Evolutionary conservation across 2,113 vertebrate genomes (phyloP).

Genomic region (Willisornis vidua): DNA sequence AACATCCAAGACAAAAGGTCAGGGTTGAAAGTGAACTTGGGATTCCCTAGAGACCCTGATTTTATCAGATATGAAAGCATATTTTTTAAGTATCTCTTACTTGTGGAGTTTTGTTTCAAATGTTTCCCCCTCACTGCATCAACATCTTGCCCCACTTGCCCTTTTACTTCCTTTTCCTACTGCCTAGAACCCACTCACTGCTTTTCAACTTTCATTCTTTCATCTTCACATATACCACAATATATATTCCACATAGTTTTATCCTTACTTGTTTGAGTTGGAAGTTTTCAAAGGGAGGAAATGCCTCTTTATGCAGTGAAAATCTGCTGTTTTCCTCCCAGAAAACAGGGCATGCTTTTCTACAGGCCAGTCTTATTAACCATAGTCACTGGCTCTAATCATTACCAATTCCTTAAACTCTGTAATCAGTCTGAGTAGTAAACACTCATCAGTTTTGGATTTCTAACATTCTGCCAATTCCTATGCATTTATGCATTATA

Average conservation of each 20-base stretch:
- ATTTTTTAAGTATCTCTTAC: background rate
- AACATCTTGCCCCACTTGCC: background rate
- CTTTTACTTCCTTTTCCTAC: background rate
- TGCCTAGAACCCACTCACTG: background rate
- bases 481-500: background rate
- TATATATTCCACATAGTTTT: background rate
- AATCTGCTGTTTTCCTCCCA: background rate
- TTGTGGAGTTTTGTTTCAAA: background rate
- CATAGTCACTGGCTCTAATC: background rate
- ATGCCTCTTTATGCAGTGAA: background rate
- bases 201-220: background rate
- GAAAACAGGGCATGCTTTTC: background rate
- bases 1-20: background rate
- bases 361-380: background rate
- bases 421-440: background rate
- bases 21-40: background rate
- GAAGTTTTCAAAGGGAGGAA: background rate
- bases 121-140: accelerated
- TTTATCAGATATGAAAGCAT: background rate
- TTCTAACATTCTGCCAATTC: background rate
- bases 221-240: background rate
- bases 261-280: background rate
- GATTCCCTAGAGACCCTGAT: background rate
- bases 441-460: background rate
- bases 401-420: background rate